Conservation (phyloP, 2,797 vertebrate species). For the Peromyscus eremicus region DNA sequence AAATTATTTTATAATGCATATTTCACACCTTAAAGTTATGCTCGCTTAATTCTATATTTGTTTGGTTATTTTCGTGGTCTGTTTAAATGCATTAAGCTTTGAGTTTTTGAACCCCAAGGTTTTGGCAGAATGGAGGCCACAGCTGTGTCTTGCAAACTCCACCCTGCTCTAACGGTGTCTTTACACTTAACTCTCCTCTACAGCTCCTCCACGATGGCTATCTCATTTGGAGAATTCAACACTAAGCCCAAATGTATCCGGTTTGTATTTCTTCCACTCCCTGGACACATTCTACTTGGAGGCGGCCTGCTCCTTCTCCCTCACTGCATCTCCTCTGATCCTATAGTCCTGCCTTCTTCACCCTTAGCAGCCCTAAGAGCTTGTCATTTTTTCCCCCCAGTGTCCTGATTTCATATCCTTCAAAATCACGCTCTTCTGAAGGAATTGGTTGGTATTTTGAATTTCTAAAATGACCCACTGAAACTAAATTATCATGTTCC, state of each 20-base stretch:
- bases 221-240: background rate
- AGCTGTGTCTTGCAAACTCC: background rate
- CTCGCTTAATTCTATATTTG: background rate
- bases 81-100: background rate
- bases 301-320: background rate
- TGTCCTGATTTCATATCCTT: background rate
- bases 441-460: background rate
- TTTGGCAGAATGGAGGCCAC: background rate
- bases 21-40: background rate
- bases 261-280: background rate
- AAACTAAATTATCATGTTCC: background rate
- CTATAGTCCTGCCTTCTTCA: background rate
- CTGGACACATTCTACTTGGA: background rate
- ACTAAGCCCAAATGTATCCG: background rate
- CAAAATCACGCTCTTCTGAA: background rate
- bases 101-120: background rate
- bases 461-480: background rate
- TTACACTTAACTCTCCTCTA: background rate
- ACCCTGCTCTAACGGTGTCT: background rate
- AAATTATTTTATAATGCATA: background rate
- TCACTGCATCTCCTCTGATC: background rate
- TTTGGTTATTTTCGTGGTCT: background rate
- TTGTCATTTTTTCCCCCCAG: conserved; percentile 6
- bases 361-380: background rate
- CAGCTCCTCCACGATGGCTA: background rate